These are phyloP conservation scores for Tachina lurida DNA, from an alignment of 2,888 invertebrate species.

Conservation along the genomic window DNA sequence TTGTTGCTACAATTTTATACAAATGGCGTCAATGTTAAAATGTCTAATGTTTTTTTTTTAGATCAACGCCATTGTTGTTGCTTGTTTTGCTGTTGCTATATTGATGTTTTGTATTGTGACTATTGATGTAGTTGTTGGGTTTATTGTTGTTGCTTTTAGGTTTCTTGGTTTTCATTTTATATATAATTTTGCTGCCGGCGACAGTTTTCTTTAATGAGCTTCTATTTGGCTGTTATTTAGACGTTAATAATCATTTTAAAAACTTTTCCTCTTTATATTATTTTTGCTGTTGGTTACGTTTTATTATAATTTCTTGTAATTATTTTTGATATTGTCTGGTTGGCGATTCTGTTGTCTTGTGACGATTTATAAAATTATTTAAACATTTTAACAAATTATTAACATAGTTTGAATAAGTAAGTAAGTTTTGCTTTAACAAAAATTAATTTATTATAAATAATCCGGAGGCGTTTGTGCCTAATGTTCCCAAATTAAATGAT, in stretches of 20 bases:
- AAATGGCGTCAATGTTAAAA: conserved; percentile 47
- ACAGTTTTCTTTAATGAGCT: conserved; percentile 69
- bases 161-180: conserved; percentile 4
- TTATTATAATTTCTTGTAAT: conserved; percentile 24
- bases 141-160: background rate
- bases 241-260: conserved; percentile 59
- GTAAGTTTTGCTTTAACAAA: background rate
- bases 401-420: conserved; percentile 16
- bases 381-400: conserved; percentile 36
- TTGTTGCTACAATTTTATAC: conserved; percentile 17
- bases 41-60: conserved; percentile 13
- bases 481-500: background rate
- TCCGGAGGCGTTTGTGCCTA: background rate
- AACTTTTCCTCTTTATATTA: conserved; percentile 9
- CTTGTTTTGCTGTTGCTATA: background rate
- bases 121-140: background rate
- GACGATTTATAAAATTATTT: background rate
- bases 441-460: background rate
- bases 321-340: conserved; percentile 18
- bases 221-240: conserved; percentile 58
- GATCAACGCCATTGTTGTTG: background rate
- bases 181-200: conserved; percentile 58
- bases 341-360: background rate
- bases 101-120: conserved; percentile 15
- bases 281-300: background rate